Conservation (phyloP, 2,113 vertebrate genomes). For the Rana temporaria region DNA sequence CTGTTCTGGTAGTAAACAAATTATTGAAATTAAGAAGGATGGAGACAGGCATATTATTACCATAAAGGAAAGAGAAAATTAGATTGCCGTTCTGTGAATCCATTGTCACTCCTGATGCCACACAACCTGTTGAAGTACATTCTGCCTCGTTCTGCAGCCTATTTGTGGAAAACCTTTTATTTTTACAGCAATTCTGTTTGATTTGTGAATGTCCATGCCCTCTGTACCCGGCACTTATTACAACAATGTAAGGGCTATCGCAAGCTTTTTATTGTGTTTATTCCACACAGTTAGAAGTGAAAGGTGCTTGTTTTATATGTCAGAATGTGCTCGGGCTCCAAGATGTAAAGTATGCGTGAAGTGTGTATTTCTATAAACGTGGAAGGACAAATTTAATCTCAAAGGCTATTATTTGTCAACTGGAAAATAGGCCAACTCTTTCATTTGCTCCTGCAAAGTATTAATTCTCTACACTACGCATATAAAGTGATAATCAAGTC, state of each 20-base stretch:
- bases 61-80: too few species aligned
- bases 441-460: conserved; percentile 12
- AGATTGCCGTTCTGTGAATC: too few species aligned
- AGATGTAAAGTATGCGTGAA: conserved; percentile 14
- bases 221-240: neutral
- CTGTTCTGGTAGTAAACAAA: too few species aligned
- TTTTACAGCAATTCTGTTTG: neutral
- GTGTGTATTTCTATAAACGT: neutral
- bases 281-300: conserved; percentile 4
- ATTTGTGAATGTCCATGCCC: neutral
- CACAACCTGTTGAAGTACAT: too few species aligned
- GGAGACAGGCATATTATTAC: too few species aligned
- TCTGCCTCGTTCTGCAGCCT: too few species aligned
- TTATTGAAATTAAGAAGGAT: too few species aligned
- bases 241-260: neutral
- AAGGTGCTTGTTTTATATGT: conserved; percentile 23
- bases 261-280: conserved; percentile 19
- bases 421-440: neutral
- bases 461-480: neutral
- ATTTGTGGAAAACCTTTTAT: neutral
- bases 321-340: conserved; percentile 1
- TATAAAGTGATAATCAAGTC: neutral
- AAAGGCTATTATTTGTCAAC: conserved; percentile 29
- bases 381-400: conserved; percentile 1
- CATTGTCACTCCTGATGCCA: too few species aligned